Evolutionary conservation across 2,797 vertebrate species (phyloP).

Genomic region (Phataginus tetradactyla): DNA sequence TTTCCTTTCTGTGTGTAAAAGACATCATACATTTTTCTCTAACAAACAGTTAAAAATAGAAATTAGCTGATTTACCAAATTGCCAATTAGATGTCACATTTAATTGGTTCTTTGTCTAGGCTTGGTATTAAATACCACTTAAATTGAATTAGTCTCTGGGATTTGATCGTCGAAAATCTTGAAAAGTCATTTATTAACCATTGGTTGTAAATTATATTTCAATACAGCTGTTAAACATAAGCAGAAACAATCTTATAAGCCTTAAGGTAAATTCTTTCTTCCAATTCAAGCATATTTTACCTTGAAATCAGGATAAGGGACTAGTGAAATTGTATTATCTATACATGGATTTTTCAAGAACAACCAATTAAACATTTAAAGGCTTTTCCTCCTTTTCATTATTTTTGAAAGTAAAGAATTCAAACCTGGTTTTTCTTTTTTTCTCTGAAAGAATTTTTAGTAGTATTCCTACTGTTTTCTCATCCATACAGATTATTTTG

Average conservation of each 20-base stretch:
- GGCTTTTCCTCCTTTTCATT: background rate
- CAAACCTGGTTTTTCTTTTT: background rate
- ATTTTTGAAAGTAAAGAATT: slow-evolving; percentile 42
- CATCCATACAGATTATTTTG: background rate
- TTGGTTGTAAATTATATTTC: slow-evolving; percentile 19
- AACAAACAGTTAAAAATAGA: slow-evolving; percentile 37
- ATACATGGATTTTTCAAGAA: slow-evolving; percentile 39
- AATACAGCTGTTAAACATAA: slow-evolving; percentile 35
- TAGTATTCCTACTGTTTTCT: slow-evolving; percentile 41
- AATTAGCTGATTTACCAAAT: slow-evolving; percentile 38
- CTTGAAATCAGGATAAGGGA: slow-evolving; percentile 19
- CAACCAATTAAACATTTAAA: background rate
- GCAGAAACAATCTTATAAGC: background rate
- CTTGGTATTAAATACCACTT: slow-evolving; percentile 26
- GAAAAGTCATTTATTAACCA: slow-evolving; percentile 22
- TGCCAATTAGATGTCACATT: slow-evolving; percentile 8
- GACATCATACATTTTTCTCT: slow-evolving; percentile 14
- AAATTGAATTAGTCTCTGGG: slow-evolving; percentile 4
- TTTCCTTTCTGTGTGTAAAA: background rate
- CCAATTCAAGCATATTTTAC: background rate
- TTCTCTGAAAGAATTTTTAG: background rate
- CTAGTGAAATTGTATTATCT: slow-evolving; percentile 41
- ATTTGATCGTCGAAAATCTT: slow-evolving; percentile 43
- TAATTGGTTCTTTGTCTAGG: slow-evolving; percentile 16
- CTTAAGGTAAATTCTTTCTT: slow-evolving; percentile 34